These are phyloP conservation scores for Lycopodina hypogea DNA, from an alignment of 37 sponge, comb jelly and placozoan genomes.

Conservation along the genomic window DNA sequence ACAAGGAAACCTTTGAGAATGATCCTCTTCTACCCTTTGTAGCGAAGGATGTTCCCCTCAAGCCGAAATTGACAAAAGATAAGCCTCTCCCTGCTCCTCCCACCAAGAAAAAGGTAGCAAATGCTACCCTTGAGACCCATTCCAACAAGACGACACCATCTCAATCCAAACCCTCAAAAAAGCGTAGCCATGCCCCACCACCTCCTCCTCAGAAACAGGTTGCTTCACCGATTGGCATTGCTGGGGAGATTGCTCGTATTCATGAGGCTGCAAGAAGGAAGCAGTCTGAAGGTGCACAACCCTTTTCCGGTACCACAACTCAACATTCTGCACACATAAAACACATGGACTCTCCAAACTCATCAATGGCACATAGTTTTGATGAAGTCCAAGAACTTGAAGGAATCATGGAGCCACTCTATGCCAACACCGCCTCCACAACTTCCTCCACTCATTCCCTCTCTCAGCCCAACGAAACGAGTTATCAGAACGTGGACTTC, in stretches of 20 bases:
- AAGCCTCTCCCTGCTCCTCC: constrained; percentile 2
- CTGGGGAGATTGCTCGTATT: not conserved
- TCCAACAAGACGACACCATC: too few relatives aligned
- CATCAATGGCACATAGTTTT: not conserved
- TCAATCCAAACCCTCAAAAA: too few relatives aligned
- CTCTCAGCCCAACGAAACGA: not conserved
- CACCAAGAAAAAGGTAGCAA: not conserved
- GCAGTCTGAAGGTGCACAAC: not conserved
- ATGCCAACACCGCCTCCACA: constrained; percentile 1
- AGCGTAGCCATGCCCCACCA: too few relatives aligned
- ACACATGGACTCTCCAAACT: not conserved
- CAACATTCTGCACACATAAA: not conserved
- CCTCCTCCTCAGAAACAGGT: too few relatives aligned
- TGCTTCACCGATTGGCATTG: too few relatives aligned
- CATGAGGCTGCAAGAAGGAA: not conserved
- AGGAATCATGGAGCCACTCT: not conserved
- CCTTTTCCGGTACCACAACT: not conserved
- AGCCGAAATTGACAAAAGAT: not conserved
- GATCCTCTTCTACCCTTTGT: not conserved
- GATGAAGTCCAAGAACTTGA: not conserved
- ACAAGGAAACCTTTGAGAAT: constrained; percentile 1
- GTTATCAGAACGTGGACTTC: not conserved
- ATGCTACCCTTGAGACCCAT: not conserved
- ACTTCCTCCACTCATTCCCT: not conserved
- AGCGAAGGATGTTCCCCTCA: not conserved